Evolutionary conservation across 2,797 vertebrate species (phyloP), one percentile per base, ranked within the genome.

Genomic region (Pseudochirops cupreus): DNA sequence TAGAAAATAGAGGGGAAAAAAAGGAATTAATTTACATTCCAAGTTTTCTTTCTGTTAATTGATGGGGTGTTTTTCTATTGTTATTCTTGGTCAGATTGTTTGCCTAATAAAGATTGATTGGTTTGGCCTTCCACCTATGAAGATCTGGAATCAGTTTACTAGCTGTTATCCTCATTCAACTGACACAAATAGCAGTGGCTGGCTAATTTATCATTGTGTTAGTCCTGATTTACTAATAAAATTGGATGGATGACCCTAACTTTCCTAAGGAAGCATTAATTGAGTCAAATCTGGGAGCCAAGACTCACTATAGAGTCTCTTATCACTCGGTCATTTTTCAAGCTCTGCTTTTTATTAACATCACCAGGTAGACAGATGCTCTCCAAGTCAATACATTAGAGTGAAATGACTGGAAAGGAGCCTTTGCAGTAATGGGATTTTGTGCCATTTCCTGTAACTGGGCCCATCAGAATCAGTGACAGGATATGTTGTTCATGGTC

Each of bases 201-300:
- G 1, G 82, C 93, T 93, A 94, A 95, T 95, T 95, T 95, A 91
- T 12, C 95, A 16, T 74, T 92, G 62, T 28, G 33, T 10, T 33
- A 31, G 21, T 87, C 16, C 56, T 95, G 74, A 94, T 91, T 94
- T 91, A 57, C 93, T 96, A 92, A 95, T 91, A 92, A 56, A 91
- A 62, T 58, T 92, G 29, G 54, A 87, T 92, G 39, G n/a, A 28
- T 93, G 54, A 26, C 12, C 91, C 82, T 91, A 93, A 94, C 3
- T 89, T 94, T 94, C 50, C 52, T 91, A n/a, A 87, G 53, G 92
- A 95, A 97, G 62, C 56, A 54, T 2, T 74, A 92, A 92, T 46
- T 55, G n/a, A 90, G 4, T 95, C 90, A 90, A 12, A 95, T 90
- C 54, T 93, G 91, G 93, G 28, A 96, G 57, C 28, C 39, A 94